Percentiles rank a stretch among this genome's conserved stretches.
Conservation (phyloP, 1,140 invertebrate species). For the Nilaparvata lugens region DNA sequence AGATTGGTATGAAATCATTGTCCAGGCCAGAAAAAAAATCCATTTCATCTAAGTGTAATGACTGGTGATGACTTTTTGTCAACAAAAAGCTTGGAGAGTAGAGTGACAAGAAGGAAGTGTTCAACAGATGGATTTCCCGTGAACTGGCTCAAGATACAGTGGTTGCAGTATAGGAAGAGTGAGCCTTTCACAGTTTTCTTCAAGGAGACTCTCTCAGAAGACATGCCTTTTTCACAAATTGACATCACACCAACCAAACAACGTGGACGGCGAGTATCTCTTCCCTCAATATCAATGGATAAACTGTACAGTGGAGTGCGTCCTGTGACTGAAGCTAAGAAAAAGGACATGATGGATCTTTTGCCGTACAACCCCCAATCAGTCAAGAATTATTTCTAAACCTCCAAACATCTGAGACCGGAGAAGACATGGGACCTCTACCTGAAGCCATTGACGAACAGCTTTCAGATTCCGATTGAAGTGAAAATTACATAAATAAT, state of each 20-base stretch:
- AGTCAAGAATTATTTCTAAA: slow-evolving; percentile 14
- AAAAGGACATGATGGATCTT: slow-evolving; percentile 15
- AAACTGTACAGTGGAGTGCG: slow-evolving; percentile 10
- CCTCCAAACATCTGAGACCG: slow-evolving; percentile 2
- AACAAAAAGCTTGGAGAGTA: no score
- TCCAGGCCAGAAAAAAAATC: slow-evolving; percentile 7
- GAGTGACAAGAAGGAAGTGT: no score
- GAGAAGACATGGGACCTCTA: no score
- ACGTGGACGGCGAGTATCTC: slow-evolving; percentile 6
- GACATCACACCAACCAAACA: slow-evolving; percentile 1
- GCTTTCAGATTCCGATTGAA: no score
- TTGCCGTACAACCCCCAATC: slow-evolving; percentile 19
- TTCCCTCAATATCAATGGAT: background rate
- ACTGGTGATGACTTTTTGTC: no score
- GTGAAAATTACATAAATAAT: no score
- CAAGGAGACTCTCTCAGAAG: slow-evolving; percentile 10
- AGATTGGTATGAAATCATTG: background rate
- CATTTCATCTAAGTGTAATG: background rate
- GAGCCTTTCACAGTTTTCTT: slow-evolving; percentile 6
- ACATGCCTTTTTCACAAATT: slow-evolving; percentile 9
- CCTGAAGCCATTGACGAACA: no score
- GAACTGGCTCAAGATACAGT: no score
- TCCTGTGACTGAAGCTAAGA: slow-evolving; percentile 6
- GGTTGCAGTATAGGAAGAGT: no score
- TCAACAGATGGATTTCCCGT: no score